Evolutionary conservation across 1,140 invertebrate genomes (phyloP).

Genomic region (Drosophila repleta): DNA sequence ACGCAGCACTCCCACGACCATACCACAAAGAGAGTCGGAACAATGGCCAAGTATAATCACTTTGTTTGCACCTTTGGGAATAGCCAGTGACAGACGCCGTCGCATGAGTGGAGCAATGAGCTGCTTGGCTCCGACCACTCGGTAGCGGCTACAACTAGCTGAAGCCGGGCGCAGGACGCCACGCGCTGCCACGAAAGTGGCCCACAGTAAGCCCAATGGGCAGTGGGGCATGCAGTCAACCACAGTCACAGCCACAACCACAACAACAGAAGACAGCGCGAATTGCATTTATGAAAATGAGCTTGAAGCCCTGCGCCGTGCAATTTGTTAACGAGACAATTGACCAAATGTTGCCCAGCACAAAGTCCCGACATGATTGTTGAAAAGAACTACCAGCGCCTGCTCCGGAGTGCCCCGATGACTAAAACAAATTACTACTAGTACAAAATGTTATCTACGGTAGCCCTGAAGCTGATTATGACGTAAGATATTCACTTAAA

Average conservation of each 20-base stretch:
- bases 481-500: too few species aligned
- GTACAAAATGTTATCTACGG: neutral
- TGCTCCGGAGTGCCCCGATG: slow-evolving; percentile 5
- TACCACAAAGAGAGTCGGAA: slow-evolving; percentile 61
- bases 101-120: slow-evolving; percentile 52
- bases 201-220: slow-evolving; percentile 1
- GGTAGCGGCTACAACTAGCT: neutral
- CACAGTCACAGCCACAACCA: slow-evolving; percentile 4
- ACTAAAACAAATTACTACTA: slow-evolving; percentile 13
- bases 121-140: slow-evolving; percentile 24
- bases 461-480: neutral
- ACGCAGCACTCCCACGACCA: slow-evolving; percentile 38
- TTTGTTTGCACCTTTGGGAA: slow-evolving; percentile 82
- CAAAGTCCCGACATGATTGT: slow-evolving; percentile 53
- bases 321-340: slow-evolving; percentile 80
- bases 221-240: slow-evolving; percentile 26
- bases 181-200: slow-evolving; percentile 26
- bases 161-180: slow-evolving; percentile 7
- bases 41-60: slow-evolving; percentile 82
- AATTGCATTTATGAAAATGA: slow-evolving; percentile 78
- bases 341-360: slow-evolving; percentile 62
- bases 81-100: slow-evolving; percentile 75
- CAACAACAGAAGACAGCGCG: slow-evolving; percentile 10
- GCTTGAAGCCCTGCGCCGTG: slow-evolving; percentile 54
- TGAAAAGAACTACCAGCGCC: slow-evolving; percentile 20